Base-by-base conservation (phyloP, 1,140 invertebrate genomes). In the Matsumurasca onukii region DNA sequence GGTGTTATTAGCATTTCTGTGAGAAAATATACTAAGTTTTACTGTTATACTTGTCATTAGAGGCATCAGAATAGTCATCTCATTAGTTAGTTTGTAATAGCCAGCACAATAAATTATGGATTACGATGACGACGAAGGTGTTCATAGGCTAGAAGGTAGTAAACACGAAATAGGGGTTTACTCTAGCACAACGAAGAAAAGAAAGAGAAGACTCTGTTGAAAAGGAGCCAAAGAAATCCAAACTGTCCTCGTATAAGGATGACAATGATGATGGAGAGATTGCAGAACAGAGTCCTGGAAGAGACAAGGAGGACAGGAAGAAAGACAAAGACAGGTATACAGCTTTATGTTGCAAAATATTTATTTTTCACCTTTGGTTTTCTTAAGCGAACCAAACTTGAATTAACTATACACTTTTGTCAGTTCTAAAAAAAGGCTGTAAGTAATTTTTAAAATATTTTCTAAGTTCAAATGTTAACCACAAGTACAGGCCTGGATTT, bases 101-200 rank as follows among this genome's bases (percentile, higher is more conserved):
- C n/a, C n/a, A n/a, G n/a, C n/a, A n/a, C n/a, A n/a, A n/a, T n/a
- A n/a, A n/a, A n/a, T n/a, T n/a, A n/a, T n/a, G n/a, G n/a, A n/a
- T n/a, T n/a, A n/a, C n/a, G n/a, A n/a, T 63, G 77, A 81, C 2
- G 84, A 87, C 59, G 80, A 84, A 73, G 81, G 80, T 70, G 75
- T 96, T 64, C 91, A 95, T 82, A 86, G 91, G 68, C 82, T 98
- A 72, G 92, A 93, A 79, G 95, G 94, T 9, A 86, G 83, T n/a
- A 82, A 82, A 1, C 83, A 86, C 68, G 84, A 90, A 77, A 81
- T 83, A 71, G 94, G 93, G 20, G 92, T 63, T 52, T 52, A 57
- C 69, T 73, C 20, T 45, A 79, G 89, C 88, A 31, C 82, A 86
- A 67, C 89, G 89, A 71, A 82, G 89, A 12, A 83, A 81, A 73